Conservation (phyloP, 2,797 vertebrate genomes). For the Crocodylus rhombifer region DNA sequence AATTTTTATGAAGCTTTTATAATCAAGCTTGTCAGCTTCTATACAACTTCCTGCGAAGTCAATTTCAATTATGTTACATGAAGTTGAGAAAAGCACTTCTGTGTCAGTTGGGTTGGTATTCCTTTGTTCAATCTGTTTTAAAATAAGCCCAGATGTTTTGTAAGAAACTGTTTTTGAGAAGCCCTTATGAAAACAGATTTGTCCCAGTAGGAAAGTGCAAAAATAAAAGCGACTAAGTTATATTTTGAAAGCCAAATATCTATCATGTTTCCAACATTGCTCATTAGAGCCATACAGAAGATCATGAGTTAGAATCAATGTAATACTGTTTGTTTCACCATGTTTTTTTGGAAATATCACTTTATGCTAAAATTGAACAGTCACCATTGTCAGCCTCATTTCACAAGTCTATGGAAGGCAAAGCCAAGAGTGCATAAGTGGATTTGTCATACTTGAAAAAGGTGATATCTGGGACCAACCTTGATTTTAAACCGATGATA, state of each 20-base stretch:
- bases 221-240: background rate
- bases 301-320: fast-evolving
- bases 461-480: too few relatives aligned
- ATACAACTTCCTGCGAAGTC: slow-evolving; percentile 46
- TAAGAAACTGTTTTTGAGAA: slow-evolving; percentile 43
- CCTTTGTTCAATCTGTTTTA: slow-evolving; percentile 53
- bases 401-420: background rate
- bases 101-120: slow-evolving; percentile 57
- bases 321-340: background rate
- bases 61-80: slow-evolving; percentile 12
- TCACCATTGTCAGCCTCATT: background rate
- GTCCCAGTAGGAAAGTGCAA: background rate
- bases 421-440: background rate
- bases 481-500: too few relatives aligned
- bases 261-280: fast-evolving
- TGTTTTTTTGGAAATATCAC: background rate
- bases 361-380: background rate
- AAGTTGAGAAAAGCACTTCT: slow-evolving; percentile 47
- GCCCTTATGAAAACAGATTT: background rate
- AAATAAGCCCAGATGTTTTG: slow-evolving; percentile 35
- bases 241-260: background rate
- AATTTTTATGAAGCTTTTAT: background rate
- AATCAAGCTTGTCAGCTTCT: slow-evolving; percentile 8
- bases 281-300: background rate
- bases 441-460: background rate